A percentile compares a stretch with the other conserved stretches of the same genome.
Conservation (phyloP, 1,140 invertebrate species). For the Ylistrum balloti region DNA sequence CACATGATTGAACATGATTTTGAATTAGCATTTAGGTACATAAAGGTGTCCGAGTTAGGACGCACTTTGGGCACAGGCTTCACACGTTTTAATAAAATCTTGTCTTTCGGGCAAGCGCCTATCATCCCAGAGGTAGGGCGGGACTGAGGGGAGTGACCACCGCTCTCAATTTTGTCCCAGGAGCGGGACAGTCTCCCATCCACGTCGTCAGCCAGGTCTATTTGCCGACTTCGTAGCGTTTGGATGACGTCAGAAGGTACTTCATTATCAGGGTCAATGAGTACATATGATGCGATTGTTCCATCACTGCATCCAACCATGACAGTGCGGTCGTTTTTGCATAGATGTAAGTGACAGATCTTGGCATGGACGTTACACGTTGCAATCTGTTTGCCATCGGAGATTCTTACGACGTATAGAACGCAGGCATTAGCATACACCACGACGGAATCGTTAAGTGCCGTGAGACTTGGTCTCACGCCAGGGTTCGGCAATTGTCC, state of each 20-base stretch:
- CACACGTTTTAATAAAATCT: conserved; percentile 71
- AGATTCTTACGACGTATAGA: conserved; percentile 70
- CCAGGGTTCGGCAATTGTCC: conserved; percentile 62
- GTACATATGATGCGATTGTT: conserved; percentile 75
- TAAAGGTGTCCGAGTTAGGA: conserved; percentile 72
- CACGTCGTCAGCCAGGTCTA: conserved; percentile 44
- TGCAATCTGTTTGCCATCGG: conserved; percentile 71
- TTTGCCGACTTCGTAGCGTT: conserved; percentile 66
- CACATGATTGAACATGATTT: conserved; percentile 75
- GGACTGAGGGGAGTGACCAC: conserved; percentile 62
- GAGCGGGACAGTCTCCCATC: conserved; percentile 61
- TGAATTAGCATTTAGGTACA: conserved; percentile 71
- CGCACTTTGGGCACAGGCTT: conserved; percentile 68
- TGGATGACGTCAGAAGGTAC: conserved; percentile 62
- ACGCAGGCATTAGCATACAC: conserved; percentile 70
- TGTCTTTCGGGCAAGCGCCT: conserved; percentile 66
- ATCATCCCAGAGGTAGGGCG: conserved; percentile 74
- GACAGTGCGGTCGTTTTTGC: conserved; percentile 77
- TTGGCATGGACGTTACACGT: conserved; percentile 76
- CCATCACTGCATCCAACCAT: conserved; percentile 79
- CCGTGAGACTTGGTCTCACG: conserved; percentile 64
- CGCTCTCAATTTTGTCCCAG: conserved; percentile 77
- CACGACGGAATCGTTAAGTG: conserved; percentile 70
- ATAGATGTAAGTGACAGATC: conserved; percentile 70
- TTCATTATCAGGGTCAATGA: conserved; percentile 73